These are phyloP conservation scores for Anthopleura xanthogrammica DNA, from an alignment of 92 coral and sea anemone species.

Conservation along the genomic window DNA sequence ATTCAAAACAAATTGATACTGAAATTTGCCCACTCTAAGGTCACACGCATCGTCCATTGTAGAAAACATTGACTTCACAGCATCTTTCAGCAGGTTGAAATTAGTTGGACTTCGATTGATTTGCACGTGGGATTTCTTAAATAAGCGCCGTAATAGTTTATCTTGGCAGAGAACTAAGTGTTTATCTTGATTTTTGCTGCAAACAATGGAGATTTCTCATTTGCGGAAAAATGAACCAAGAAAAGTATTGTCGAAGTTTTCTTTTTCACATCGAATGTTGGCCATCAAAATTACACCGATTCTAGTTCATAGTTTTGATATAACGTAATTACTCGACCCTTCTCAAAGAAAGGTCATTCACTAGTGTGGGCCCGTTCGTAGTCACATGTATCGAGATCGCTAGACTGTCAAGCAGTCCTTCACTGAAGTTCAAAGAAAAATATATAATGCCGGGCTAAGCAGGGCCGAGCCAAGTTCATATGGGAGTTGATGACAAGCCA, in stretches of 20 bases:
- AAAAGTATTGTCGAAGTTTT: no score
- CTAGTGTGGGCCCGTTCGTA: neutral
- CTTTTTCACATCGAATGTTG: no score
- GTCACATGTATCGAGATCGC: neutral
- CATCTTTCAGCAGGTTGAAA: neutral
- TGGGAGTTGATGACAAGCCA: neutral
- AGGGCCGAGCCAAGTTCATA: neutral
- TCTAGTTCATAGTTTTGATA: no score
- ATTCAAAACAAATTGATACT: neutral
- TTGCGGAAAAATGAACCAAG: no score
- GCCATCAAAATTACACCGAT: no score
- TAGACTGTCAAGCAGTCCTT: neutral
- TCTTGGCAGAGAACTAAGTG: no score
- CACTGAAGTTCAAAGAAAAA: neutral
- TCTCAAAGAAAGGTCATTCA: neutral
- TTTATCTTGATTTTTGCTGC: no score
- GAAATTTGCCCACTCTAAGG: neutral
- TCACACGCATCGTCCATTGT: neutral
- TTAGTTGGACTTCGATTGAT: neutral
- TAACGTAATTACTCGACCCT: no score
- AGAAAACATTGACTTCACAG: neutral
- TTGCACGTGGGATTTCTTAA: no score
- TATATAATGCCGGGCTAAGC: neutral
- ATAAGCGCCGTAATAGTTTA: no score
- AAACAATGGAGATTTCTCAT: no score